Conservation (phyloP, 2,888 invertebrate species). For the Sinelater perroti region DNA sequence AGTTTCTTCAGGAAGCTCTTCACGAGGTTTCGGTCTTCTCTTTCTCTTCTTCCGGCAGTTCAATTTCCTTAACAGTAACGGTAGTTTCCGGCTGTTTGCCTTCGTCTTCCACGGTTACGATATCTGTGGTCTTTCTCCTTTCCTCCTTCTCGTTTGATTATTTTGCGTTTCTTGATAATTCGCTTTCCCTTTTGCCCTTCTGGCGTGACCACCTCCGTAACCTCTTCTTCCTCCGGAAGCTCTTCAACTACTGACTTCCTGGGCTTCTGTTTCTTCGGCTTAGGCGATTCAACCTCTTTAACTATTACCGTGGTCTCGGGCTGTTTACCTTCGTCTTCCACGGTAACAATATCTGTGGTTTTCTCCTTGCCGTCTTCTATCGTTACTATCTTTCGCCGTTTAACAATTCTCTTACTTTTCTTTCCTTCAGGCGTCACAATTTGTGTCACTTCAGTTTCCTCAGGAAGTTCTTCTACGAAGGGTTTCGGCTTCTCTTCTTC, state of each 20-base stretch:
- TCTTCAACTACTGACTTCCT: slow-evolving; percentile 42
- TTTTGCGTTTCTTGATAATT: slow-evolving; percentile 56
- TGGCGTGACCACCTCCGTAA: slow-evolving; percentile 37
- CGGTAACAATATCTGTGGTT: slow-evolving; percentile 52
- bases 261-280: slow-evolving; percentile 12
- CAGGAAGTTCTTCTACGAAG: slow-evolving; percentile 54
- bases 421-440: slow-evolving; percentile 44
- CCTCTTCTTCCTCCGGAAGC: slow-evolving; percentile 42
- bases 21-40: no score
- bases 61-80: slow-evolving; percentile 47
- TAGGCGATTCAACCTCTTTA: slow-evolving; percentile 43
- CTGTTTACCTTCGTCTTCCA: slow-evolving; percentile 54
- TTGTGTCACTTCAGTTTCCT: slow-evolving; percentile 48
- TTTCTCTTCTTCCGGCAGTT: slow-evolving; percentile 53
- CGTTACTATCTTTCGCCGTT: slow-evolving; percentile 52
- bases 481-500: slow-evolving; percentile 50
- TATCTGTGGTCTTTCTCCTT: slow-evolving; percentile 48
- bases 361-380: slow-evolving; percentile 41
- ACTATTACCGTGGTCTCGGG: slow-evolving; percentile 52
- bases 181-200: slow-evolving; percentile 45
- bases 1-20: slow-evolving; percentile 45
- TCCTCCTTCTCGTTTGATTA: slow-evolving; percentile 56
- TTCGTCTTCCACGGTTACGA: slow-evolving; percentile 47
- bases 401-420: slow-evolving; percentile 48
- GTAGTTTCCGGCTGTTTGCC: slow-evolving; percentile 49